These are phyloP conservation scores for Semicossyphus pulcher DNA, from an alignment of 2,113 vertebrate species.

Conservation along the genomic window DNA sequence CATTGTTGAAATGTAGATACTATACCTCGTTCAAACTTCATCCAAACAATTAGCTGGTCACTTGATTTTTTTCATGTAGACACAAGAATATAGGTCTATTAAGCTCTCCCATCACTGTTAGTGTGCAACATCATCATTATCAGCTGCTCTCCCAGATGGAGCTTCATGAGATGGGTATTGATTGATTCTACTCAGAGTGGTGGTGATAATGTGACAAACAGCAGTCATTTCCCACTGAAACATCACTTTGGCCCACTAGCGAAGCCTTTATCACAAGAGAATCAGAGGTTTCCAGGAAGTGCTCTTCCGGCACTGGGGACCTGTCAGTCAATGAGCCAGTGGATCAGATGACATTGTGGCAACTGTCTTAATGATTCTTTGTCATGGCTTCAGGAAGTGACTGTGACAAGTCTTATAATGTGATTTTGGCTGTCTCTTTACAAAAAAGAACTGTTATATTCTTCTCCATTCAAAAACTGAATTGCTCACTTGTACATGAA, in stretches of 20 bases:
- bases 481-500: too few relatives aligned
- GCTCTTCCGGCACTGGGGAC: conserved; percentile 60
- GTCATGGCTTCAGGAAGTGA: conserved; percentile 49
- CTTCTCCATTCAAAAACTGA: too few relatives aligned
- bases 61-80: conserved; percentile 8
- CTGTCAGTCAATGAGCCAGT: conserved; percentile 41
- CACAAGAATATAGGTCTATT: not conserved
- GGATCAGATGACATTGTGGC: conserved; percentile 70
- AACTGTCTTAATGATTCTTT: conserved; percentile 54
- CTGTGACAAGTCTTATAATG: conserved; percentile 26
- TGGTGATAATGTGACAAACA: conserved; percentile 80
- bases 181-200: conserved; percentile 68
- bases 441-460: too few relatives aligned
- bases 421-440: too few relatives aligned
- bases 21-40: not conserved
- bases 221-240: conserved; percentile 75
- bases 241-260: conserved; percentile 69
- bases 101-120: conserved; percentile 25
- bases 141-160: conserved; percentile 55
- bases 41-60: not conserved
- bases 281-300: conserved; percentile 74
- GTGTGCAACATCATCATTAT: conserved; percentile 24
- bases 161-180: conserved; percentile 73
- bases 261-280: conserved; percentile 68
- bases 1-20: not conserved